Evolutionary conservation across 2,113 vertebrate genomes (phyloP).

Genomic region (Anoura caudifer): DNA sequence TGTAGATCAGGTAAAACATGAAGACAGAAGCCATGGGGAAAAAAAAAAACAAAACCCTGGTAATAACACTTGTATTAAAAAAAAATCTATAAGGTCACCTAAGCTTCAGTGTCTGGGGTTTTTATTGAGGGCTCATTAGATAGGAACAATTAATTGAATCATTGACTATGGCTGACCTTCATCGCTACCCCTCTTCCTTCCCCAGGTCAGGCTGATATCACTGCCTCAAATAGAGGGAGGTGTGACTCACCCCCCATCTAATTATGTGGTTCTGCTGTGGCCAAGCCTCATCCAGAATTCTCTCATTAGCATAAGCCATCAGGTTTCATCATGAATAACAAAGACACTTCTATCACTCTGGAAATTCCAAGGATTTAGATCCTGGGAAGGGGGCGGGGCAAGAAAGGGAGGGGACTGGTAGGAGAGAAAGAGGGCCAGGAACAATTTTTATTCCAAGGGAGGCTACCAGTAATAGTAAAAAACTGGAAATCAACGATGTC

Average conservation of each 20-base stretch:
- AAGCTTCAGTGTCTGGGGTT: not conserved
- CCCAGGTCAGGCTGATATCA: not conserved
- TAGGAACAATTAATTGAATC: not conserved
- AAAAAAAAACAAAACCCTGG: not conserved
- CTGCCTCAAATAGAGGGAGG: not conserved
- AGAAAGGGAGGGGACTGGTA: not conserved
- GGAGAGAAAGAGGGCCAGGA: not conserved
- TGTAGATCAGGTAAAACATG: not conserved
- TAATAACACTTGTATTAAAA: not conserved
- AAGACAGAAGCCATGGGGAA: not conserved
- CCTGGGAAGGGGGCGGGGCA: accelerated
- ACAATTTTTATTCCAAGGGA: not conserved
- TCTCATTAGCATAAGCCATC: not conserved
- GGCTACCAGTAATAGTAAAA: not conserved
- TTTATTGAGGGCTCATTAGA: not conserved
- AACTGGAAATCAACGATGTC: not conserved
- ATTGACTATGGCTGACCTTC: not conserved
- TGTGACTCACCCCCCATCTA: not conserved
- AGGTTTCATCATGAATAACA: not conserved
- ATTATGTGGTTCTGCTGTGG: not conserved
- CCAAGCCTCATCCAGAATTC: not conserved
- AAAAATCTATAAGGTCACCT: not conserved
- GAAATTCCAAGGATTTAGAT: not conserved
- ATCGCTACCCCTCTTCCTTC: not conserved
- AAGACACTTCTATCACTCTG: not conserved